A percentile compares a stretch with the other conserved stretches of the same genome.
Conservation (phyloP, 1,140 invertebrate species). For the Hylaeus volcanicus region DNA sequence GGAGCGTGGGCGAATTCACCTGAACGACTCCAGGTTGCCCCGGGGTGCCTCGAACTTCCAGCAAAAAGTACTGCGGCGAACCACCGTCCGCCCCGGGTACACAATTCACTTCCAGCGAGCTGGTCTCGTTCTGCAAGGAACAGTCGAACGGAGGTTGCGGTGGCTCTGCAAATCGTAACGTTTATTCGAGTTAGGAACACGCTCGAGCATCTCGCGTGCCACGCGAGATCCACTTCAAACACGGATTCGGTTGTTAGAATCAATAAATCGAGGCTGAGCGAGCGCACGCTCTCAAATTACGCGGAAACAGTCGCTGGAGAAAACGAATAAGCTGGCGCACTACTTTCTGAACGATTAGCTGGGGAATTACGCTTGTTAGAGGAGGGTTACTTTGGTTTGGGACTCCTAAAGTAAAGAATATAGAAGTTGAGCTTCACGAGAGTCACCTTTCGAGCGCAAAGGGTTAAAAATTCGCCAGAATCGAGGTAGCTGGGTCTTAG, state of each 20-base stretch:
- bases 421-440: too few species aligned
- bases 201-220: neutral
- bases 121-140: constrained; percentile 84
- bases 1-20: constrained; percentile 74
- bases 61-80: constrained; percentile 89
- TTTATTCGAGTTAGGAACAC: neutral
- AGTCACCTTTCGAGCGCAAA: neutral
- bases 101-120: constrained; percentile 87
- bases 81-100: constrained; percentile 90
- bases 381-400: too few species aligned
- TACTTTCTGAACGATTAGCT: too few species aligned
- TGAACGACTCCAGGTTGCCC: constrained; percentile 74
- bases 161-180: constrained; percentile 78
- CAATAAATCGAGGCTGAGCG: neutral
- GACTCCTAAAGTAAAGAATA: too few species aligned
- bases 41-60: constrained; percentile 88
- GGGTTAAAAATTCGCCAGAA: neutral
- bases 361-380: too few species aligned
- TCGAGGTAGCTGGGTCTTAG: too few species aligned
- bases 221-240: neutral
- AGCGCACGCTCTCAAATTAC: too few species aligned
- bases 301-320: too few species aligned
- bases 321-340: too few species aligned
- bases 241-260: neutral
- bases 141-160: constrained; percentile 87